Evolutionary conservation across 1,140 invertebrate species (phyloP), one percentile per base, ranked within the genome.

Genomic region (Agrypnia vestita): DNA sequence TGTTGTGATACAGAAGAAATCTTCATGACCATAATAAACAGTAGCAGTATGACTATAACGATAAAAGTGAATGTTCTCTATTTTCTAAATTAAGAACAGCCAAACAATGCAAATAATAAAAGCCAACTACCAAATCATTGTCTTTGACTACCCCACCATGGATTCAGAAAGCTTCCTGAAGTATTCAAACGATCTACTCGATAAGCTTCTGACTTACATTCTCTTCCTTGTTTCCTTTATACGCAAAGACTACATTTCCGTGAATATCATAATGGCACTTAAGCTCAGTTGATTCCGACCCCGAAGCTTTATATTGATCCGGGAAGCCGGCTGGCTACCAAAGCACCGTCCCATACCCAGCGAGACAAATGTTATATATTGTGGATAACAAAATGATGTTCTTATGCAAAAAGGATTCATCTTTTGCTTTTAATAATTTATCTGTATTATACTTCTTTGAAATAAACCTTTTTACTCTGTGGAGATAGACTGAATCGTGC

Each of bases 221-320:
- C 47, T 47, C 72, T 55, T 71, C 61, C 74, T 80, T 69, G 46
- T 69, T 69, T 35, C 64, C 44, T 69, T 69, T 69, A 69, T 47
- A 21, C 17, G 46, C 64, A 46, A 44, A 47, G 64, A 15, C 64
- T 69, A 69, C 64, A 69, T 47, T 69, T 21, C 64, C 64, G 43
- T 69, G 64, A 69, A 69, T 47, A 47, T 69, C 64, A 44, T 53
- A 73, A 73, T 73, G 25, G 69, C 49, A 55, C 51, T 83, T 83
- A 79, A 53, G 82, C 51, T 76, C 71, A 80, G 80, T 72, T 80
- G 78, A 78, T 47, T 74, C 35, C 61, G 61, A 51, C 67, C 43
- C 49, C 76, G 17, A 67, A 35, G 78, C 72, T 78, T 80, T 78
- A 83, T 83, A 83, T 83, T 83, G 82, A 83, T 83, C 82, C 82